phyloP scores from a whole-genome alignment of 2,888 invertebrate genomes.

The Myopa tessellatipennis region DNA sequence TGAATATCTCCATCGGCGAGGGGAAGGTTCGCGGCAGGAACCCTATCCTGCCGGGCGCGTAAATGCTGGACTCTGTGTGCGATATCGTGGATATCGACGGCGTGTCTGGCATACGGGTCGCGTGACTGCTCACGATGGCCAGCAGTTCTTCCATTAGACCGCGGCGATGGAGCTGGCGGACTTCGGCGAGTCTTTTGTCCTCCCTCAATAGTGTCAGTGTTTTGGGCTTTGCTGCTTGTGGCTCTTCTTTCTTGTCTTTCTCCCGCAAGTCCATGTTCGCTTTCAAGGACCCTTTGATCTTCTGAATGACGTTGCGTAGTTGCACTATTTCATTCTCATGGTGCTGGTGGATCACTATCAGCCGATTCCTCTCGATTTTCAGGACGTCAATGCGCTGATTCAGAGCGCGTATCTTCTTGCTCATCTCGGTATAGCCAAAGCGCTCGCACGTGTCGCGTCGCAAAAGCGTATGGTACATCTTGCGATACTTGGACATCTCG shows the following conservation, averaged over 20 bases:
- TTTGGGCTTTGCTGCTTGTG: slow-evolving; percentile 28
- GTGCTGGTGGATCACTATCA: slow-evolving; percentile 65
- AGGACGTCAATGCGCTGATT: slow-evolving; percentile 61
- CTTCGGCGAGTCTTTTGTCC: slow-evolving; percentile 46
- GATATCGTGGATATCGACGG: slow-evolving; percentile 64
- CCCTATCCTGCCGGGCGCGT: slow-evolving; percentile 76
- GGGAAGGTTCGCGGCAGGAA: slow-evolving; percentile 70
- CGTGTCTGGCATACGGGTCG: slow-evolving; percentile 54
- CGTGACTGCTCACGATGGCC: slow-evolving; percentile 59
- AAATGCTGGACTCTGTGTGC: slow-evolving; percentile 67
- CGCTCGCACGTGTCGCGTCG: slow-evolving; percentile 65
- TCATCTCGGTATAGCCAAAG: slow-evolving; percentile 68
- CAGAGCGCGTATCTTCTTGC: slow-evolving; percentile 69
- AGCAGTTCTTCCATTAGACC: slow-evolving; percentile 71
- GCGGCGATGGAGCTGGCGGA: slow-evolving; percentile 70
- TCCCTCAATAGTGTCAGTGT: slow-evolving; percentile 31
- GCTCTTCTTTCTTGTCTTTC: slow-evolving; percentile 1
- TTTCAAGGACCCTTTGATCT: slow-evolving; percentile 74
- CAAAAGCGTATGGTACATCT: slow-evolving; percentile 64
- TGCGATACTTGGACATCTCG: slow-evolving; percentile 66
- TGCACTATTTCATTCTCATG: slow-evolving; percentile 70
- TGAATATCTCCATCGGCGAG: slow-evolving; percentile 57
- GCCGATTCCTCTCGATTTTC: slow-evolving; percentile 57
- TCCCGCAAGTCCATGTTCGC: slow-evolving; percentile 68
- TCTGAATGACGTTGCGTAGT: slow-evolving; percentile 72